These are phyloP conservation scores for Rhagologus leucostigma DNA, from an alignment of 2,113 vertebrate species.

Conservation along the genomic window DNA sequence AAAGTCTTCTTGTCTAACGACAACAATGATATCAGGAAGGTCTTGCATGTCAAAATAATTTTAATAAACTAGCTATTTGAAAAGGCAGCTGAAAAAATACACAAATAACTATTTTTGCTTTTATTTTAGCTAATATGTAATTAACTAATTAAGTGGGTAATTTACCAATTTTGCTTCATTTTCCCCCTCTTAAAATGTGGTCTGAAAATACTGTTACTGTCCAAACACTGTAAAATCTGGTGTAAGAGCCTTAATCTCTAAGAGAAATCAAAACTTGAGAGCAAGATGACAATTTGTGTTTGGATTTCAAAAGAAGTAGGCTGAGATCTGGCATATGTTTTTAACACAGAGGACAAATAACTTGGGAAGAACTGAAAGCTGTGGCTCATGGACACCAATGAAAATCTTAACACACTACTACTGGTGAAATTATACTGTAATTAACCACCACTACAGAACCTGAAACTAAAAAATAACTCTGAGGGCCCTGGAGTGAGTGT, in stretches of 20 bases:
- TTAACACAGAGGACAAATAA: background rate
- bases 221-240: background rate
- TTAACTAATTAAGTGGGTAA: background rate
- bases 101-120: background rate
- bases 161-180: background rate
- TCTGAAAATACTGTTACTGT: background rate
- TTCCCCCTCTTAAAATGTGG: background rate
- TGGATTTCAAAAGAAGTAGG: background rate
- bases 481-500: background rate
- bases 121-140: background rate
- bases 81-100: background rate
- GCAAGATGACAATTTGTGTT: background rate
- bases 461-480: background rate
- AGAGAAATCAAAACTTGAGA: background rate
- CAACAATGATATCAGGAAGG: background rate
- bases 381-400: background rate
- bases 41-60: background rate
- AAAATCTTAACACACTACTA: background rate
- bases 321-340: background rate
- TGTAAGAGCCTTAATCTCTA: background rate
- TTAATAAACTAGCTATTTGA: background rate
- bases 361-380: background rate
- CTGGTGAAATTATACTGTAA: background rate
- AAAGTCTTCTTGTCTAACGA: background rate
- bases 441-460: background rate